Evolutionary conservation across 2,888 invertebrate species (phyloP).

Genomic region (Agrochola lota): DNA sequence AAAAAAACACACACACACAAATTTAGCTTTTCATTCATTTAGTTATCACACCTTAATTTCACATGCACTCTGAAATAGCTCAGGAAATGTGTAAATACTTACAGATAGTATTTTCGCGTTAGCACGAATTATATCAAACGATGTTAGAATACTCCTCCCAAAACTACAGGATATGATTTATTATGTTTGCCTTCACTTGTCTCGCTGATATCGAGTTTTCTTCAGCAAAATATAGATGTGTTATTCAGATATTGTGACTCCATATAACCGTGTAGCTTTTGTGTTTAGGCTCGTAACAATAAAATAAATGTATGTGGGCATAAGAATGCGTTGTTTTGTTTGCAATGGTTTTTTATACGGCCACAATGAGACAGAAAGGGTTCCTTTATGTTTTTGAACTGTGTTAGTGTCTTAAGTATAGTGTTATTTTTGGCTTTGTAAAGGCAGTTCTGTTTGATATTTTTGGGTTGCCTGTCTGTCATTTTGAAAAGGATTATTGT

Average conservation of each 20-base stretch:
- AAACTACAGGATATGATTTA: slow-evolving; percentile 75
- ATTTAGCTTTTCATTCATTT: not conserved
- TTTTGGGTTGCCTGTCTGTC: slow-evolving; percentile 37
- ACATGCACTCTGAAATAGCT: not conserved
- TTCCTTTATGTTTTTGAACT: slow-evolving; percentile 58
- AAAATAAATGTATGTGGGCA: slow-evolving; percentile 66
- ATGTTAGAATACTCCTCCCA: slow-evolving; percentile 66
- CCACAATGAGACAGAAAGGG: slow-evolving; percentile 49
- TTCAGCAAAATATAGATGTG: slow-evolving; percentile 68
- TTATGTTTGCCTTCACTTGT: slow-evolving; percentile 73
- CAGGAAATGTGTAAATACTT: not conserved
- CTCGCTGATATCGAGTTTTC: slow-evolving; percentile 70
- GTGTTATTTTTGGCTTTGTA: slow-evolving; percentile 50
- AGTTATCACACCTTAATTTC: not conserved
- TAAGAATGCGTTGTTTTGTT: slow-evolving; percentile 65
- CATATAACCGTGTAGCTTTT: slow-evolving; percentile 63
- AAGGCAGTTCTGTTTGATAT: slow-evolving; percentile 18
- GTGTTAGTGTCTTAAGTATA: slow-evolving; percentile 47
- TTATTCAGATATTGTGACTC: slow-evolving; percentile 64
- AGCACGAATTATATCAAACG: slow-evolving; percentile 54
- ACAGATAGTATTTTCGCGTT: not conserved
- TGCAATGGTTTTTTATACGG: slow-evolving; percentile 65
- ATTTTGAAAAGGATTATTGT: slow-evolving; percentile 49
- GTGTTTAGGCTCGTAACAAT: slow-evolving; percentile 66
- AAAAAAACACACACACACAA: too few species aligned